phyloP scores from a whole-genome alignment of 2,888 invertebrate genomes.

The Chironomus tentans region DNA sequence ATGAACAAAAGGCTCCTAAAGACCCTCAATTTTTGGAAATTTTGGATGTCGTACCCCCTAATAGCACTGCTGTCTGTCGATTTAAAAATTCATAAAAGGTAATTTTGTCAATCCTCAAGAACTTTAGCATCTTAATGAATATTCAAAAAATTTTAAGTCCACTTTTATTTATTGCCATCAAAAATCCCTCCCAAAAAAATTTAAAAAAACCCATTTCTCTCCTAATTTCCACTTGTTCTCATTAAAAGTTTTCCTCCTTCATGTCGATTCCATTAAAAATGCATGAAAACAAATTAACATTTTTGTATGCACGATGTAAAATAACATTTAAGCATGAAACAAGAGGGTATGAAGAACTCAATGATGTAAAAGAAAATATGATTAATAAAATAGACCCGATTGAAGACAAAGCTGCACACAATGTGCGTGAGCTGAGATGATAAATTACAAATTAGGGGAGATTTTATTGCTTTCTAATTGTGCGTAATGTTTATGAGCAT shows the following conservation, averaged over 20 bases:
- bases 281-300: conserved; percentile 5
- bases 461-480: conserved; percentile 27
- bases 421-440: conserved; percentile 1
- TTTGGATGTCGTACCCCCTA: too few species aligned
- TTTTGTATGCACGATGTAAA: background rate
- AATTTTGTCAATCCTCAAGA: too few species aligned
- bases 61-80: too few species aligned
- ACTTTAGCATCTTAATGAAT: background rate
- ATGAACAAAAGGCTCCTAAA: too few species aligned
- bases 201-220: background rate
- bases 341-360: background rate
- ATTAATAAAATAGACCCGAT: background rate
- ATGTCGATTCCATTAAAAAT: conserved; percentile 12
- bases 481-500: conserved; percentile 7
- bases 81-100: too few species aligned
- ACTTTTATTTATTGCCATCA: too few species aligned
- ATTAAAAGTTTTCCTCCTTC: background rate
- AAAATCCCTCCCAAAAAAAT: background rate
- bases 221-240: background rate
- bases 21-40: too few species aligned
- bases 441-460: conserved; percentile 27
- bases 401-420: background rate
- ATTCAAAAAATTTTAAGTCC: background rate
- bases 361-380: background rate
- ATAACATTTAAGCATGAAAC: background rate